Conservation (phyloP, 2,888 invertebrate species). For the Cenopis cana region DNA sequence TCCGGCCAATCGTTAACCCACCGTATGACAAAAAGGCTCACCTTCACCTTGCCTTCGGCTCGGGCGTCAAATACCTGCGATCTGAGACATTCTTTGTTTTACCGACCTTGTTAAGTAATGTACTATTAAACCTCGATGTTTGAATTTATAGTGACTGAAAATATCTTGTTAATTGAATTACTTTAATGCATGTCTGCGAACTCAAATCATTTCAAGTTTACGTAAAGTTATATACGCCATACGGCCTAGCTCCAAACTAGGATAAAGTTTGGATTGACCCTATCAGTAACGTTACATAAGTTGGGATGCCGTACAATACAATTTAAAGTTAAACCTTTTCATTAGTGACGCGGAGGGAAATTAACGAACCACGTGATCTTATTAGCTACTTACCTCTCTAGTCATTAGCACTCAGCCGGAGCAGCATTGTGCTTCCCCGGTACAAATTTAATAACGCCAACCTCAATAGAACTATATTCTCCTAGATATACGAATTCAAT, state of each 20-base stretch:
- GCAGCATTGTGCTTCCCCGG: conserved; percentile 57
- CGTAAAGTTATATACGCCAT: neutral
- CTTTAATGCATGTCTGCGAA: no score
- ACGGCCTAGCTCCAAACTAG: neutral
- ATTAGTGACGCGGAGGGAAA: conserved; percentile 59
- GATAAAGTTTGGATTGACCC: neutral
- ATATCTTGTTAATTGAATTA: no score
- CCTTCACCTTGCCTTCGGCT: no score
- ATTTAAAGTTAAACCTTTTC: conserved; percentile 61
- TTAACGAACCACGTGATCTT: conserved; percentile 71
- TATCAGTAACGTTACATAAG: conserved; percentile 44
- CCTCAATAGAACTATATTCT: conserved; percentile 50
- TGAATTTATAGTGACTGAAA: no score
- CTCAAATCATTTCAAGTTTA: neutral
- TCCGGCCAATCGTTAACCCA: no score
- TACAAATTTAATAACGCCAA: conserved; percentile 61
- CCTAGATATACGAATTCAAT: conserved; percentile 33
- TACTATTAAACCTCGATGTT: no score
- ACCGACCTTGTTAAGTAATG: no score
- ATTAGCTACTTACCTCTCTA: conserved; percentile 68
- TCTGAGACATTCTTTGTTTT: no score
- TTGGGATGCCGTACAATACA: conserved; percentile 55
- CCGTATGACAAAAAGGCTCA: no score
- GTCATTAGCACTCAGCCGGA: conserved; percentile 56
- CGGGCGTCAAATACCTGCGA: no score